These are phyloP conservation scores for Scarus forsteni DNA, from an alignment of 2,797 vertebrate genomes.

Conservation along the genomic window DNA sequence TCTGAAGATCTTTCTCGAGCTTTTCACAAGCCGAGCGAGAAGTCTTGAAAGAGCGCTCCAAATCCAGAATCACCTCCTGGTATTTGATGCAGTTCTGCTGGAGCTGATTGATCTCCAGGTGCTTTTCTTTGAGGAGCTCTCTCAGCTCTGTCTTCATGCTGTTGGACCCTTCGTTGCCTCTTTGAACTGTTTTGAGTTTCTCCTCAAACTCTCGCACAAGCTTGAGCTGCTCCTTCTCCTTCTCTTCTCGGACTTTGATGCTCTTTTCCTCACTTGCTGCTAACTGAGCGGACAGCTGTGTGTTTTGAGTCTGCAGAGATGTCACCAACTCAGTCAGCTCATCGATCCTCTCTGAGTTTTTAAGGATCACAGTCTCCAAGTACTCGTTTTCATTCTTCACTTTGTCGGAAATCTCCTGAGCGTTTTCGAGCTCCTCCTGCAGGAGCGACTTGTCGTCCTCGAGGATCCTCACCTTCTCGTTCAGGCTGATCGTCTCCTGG, in stretches of 20 bases:
- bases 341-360: conserved; percentile 86
- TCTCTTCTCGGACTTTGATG: conserved; percentile 78
- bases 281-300: conserved; percentile 82
- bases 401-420: conserved; percentile 87
- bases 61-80: conserved; percentile 89
- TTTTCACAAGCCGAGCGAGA: conserved; percentile 74
- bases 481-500: conserved; percentile 82
- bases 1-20: conserved; percentile 78
- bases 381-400: conserved; percentile 91
- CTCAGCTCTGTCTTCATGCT: conserved; percentile 88
- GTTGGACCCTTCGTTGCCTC: conserved; percentile 86
- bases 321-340: conserved; percentile 84
- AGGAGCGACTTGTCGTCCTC: conserved; percentile 91
- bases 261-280: conserved; percentile 80
- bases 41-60: conserved; percentile 85
- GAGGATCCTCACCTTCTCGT: conserved; percentile 89
- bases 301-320: conserved; percentile 81
- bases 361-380: conserved; percentile 88
- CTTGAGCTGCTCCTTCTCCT: conserved; percentile 87
- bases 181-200: conserved; percentile 86
- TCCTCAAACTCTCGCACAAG: conserved; percentile 88
- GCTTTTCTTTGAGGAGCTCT: conserved; percentile 92
- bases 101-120: conserved; percentile 90
- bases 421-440: conserved; percentile 91
- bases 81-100: conserved; percentile 91